A percentile compares a stretch with the other conserved stretches of the same genome.
Evolutionary conservation across 2,797 vertebrate genomes (phyloP).

Genomic region (Anguilla marmorata): DNA sequence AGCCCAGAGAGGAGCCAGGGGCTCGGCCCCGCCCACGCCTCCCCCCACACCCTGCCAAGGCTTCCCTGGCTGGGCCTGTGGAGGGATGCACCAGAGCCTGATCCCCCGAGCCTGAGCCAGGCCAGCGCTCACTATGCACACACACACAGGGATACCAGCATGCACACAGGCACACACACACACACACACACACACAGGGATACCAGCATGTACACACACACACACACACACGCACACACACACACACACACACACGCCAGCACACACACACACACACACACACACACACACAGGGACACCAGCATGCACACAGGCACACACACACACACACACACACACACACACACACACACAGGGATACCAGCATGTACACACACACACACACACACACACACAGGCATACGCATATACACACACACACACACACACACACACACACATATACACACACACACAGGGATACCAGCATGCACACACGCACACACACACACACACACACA

Average conservation of each 20-base stretch:
- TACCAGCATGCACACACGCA: constrained; percentile 13
- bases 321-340: neutral
- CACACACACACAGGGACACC: constrained; percentile 9
- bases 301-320: constrained; percentile 40
- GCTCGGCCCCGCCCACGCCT: constrained; percentile 72
- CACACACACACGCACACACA: constrained; percentile 33
- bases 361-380: neutral
- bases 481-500: neutral
- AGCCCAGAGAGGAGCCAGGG: constrained; percentile 60
- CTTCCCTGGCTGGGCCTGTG: constrained; percentile 81
- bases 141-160: neutral
- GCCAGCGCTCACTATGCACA: constrained; percentile 39
- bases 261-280: constrained; percentile 36
- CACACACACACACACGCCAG: constrained; percentile 29
- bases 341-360: neutral
- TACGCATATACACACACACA: neutral
- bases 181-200: constrained; percentile 28
- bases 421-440: neutral
- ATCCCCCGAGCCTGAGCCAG: constrained; percentile 66
- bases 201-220: constrained; percentile 22
- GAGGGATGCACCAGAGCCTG: constrained; percentile 83
- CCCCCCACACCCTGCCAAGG: constrained; percentile 79
- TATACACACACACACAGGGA: neutral
- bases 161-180: constrained; percentile 30
- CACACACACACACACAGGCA: neutral